A percentile compares a stretch with the other conserved stretches of the same genome.
These are phyloP conservation scores for Actenoides lindsayi DNA, from an alignment of 2,113 vertebrate species.

Conservation along the genomic window DNA sequence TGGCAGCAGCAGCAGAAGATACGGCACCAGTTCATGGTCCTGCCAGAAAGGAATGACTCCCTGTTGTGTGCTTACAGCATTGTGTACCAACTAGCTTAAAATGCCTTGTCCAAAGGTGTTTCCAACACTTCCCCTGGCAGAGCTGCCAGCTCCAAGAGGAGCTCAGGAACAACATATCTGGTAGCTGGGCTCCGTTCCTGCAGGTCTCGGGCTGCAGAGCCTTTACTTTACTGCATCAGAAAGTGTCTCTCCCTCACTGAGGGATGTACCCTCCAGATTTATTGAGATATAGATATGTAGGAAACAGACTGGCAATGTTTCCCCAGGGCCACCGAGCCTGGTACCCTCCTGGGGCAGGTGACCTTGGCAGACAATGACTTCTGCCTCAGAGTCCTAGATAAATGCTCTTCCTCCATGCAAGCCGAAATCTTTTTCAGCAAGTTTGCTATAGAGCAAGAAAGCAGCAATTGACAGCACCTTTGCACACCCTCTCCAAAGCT, in stretches of 20 bases:
- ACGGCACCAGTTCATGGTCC: background rate
- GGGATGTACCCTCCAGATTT: fast-evolving
- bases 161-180: background rate
- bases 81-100: background rate
- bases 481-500: background rate
- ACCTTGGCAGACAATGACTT: background rate
- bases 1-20: background rate
- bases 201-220: background rate
- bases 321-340: background rate
- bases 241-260: background rate
- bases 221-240: background rate
- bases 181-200: background rate
- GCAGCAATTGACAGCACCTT: background rate
- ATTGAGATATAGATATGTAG: fast-evolving
- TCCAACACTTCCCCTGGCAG: background rate
- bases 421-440: background rate
- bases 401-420: background rate
- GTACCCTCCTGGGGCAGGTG: background rate
- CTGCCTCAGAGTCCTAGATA: background rate
- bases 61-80: background rate
- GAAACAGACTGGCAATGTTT: fast-evolving
- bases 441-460: background rate
- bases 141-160: background rate
- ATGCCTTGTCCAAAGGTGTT: fast-evolving
- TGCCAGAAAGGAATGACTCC: background rate